Percentiles rank a stretch among this genome's conserved stretches.
phyloP scores from a whole-genome alignment of 2,113 vertebrate species.

The Pangasianodon gigas region DNA sequence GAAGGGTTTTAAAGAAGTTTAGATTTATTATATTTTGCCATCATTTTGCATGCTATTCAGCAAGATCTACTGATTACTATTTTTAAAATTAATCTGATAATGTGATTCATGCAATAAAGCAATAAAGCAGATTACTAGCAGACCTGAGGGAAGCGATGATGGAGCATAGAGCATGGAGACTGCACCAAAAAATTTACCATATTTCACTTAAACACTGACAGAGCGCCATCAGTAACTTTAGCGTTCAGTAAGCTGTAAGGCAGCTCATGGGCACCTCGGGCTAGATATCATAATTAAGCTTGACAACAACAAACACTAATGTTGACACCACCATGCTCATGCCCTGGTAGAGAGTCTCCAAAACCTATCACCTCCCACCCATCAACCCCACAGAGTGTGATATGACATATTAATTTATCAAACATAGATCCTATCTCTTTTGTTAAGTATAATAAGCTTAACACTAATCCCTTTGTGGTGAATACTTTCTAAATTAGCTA shows the following conservation, averaged over 20 bases:
- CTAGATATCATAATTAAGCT: background rate
- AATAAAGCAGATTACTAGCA: background rate
- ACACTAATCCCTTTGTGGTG: constrained; percentile 19
- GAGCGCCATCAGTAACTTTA: background rate
- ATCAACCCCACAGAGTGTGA: background rate
- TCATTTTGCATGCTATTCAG: background rate
- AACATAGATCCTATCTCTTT: background rate
- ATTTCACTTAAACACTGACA: background rate
- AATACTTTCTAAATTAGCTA: constrained; percentile 47
- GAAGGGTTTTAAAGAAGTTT: background rate
- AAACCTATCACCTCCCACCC: background rate
- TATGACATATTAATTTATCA: background rate
- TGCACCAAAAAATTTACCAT: background rate
- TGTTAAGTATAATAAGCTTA: constrained; percentile 19
- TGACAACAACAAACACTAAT: constrained; percentile 14
- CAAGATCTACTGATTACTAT: background rate
- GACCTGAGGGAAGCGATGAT: background rate
- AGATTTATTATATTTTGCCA: background rate
- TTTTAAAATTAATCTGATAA: background rate
- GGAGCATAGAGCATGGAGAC: background rate
- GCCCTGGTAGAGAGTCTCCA: background rate
- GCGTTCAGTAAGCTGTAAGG: constrained; percentile 1
- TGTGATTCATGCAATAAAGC: background rate
- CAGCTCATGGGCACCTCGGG: background rate
- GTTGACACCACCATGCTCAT: background rate